Evolutionary conservation across 2,797 vertebrate species (phyloP).

Genomic region (Odontamblyopus lacepedii): DNA sequence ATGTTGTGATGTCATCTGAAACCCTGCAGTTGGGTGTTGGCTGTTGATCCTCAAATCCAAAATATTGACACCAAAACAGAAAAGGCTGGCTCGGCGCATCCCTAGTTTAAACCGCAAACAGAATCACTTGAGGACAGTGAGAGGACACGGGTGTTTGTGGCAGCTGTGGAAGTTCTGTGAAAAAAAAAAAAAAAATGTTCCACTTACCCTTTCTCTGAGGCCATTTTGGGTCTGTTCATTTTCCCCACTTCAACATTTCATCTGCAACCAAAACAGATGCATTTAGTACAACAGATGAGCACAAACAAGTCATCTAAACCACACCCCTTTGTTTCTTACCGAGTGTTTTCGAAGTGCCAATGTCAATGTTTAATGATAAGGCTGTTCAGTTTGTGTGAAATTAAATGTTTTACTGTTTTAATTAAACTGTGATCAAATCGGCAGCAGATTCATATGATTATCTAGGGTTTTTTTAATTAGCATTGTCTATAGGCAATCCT

Average conservation of each 20-base stretch:
- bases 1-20: too few species aligned
- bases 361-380: neutral
- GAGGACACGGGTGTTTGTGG: conserved; percentile 25
- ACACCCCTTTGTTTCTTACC: neutral
- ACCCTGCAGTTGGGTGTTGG: too few species aligned
- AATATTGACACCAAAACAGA: too few species aligned
- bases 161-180: conserved; percentile 7
- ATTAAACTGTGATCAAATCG: neutral
- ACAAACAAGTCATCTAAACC: neutral
- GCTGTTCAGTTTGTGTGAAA: neutral
- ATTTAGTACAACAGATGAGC: conserved; percentile 11
- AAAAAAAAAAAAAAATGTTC: conserved; percentile 8
- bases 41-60: too few species aligned
- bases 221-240: conserved; percentile 95
- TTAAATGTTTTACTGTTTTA: neutral
- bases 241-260: conserved; percentile 83
- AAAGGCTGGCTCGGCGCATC: too few species aligned
- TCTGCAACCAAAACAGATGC: conserved; percentile 65
- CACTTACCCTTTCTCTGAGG: conserved; percentile 92
- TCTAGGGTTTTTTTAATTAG: too few species aligned
- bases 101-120: neutral
- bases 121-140: neutral
- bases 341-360: neutral
- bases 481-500: too few species aligned
- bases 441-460: too few species aligned